phyloP scores from a whole-genome alignment of 1,140 invertebrate genomes.

The Penaeus japonicus region DNA sequence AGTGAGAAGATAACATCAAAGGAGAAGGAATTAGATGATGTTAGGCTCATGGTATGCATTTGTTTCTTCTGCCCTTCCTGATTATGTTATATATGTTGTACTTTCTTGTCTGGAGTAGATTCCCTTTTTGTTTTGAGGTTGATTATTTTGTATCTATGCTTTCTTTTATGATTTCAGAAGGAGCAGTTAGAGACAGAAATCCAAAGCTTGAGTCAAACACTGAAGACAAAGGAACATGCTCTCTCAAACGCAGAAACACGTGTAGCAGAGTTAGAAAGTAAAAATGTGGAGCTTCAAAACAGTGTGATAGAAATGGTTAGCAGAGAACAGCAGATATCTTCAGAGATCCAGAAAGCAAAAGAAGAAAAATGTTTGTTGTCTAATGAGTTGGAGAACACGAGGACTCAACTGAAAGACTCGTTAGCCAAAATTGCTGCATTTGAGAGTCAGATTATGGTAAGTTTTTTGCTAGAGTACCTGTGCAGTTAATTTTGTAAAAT shows the following conservation, averaged over 20 bases:
- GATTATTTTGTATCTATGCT: neutral
- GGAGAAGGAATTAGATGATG: neutral
- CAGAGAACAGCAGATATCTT: neutral
- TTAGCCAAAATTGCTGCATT: slow-evolving; percentile 6
- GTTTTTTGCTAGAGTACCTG: neutral
- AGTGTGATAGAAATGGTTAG: neutral
- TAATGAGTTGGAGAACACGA: neutral
- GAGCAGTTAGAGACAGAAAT: neutral
- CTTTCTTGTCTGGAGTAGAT: neutral
- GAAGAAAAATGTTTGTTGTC: neutral
- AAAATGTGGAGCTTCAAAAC: neutral
- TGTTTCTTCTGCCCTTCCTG: neutral
- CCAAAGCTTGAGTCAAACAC: neutral
- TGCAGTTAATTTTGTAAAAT: neutral
- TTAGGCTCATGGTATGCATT: neutral
- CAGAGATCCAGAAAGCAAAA: neutral
- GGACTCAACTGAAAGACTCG: neutral
- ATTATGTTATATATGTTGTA: neutral
- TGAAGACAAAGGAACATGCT: neutral
- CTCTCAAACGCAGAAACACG: neutral
- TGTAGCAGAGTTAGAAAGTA: neutral
- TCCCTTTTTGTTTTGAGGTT: neutral
- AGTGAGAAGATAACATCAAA: neutral
- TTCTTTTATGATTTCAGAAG: neutral
- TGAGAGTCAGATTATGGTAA: slow-evolving; percentile 38